These are phyloP conservation scores for Lordiphosa clarofinis DNA, from an alignment of 1,140 invertebrate species.

Conservation along the genomic window DNA sequence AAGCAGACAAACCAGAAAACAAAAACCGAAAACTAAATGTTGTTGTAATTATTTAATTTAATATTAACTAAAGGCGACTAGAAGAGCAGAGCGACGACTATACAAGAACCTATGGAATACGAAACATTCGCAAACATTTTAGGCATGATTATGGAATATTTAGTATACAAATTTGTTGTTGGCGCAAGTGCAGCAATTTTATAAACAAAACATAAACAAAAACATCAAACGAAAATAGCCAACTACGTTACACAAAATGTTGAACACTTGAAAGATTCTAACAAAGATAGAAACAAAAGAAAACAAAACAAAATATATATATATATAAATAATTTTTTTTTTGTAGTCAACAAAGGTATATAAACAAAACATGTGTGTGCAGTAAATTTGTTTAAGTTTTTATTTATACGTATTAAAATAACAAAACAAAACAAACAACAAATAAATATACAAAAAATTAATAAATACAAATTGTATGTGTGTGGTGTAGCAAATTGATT, in stretches of 20 bases:
- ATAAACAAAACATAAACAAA: conserved; percentile 16
- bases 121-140: conserved; percentile 8
- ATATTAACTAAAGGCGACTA: conserved; percentile 3
- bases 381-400: conserved; percentile 76
- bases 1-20: conserved; percentile 20
- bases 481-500: conserved; percentile 34
- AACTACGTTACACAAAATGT: conserved; percentile 58
- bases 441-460: conserved; percentile 22
- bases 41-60: conserved; percentile 69
- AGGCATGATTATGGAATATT: conserved; percentile 7
- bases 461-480: conserved; percentile 27
- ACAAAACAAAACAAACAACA: conserved; percentile 48
- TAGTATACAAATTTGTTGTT: conserved; percentile 3
- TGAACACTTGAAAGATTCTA: conserved; percentile 65
- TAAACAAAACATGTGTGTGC: conserved; percentile 56
- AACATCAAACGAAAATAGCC: conserved; percentile 21
- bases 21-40: conserved; percentile 49
- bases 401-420: conserved; percentile 64
- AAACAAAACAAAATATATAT: conserved; percentile 28
- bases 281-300: conserved; percentile 32
- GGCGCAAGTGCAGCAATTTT: conserved; percentile 43
- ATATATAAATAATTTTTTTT: conserved; percentile 33
- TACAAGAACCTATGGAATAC: conserved; percentile 1
- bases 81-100: conserved; percentile 26
- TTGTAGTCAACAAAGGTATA: conserved; percentile 34